phyloP scores from a whole-genome alignment of 2,888 invertebrate genomes.

The Lepidochrysops patricia region DNA sequence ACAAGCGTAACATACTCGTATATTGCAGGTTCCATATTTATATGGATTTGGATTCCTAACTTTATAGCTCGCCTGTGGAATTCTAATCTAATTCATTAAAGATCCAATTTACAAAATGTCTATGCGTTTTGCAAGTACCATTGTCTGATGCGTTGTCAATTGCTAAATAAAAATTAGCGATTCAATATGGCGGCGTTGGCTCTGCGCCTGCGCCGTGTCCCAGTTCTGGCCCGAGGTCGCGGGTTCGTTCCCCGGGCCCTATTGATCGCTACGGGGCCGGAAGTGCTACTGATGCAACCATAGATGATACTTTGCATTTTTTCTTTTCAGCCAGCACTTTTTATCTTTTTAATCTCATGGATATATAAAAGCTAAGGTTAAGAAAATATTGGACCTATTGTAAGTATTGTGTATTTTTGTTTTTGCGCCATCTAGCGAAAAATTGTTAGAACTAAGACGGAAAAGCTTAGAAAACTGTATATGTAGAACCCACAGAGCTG shows the following conservation, averaged over 20 bases:
- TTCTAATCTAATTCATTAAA: too few species aligned
- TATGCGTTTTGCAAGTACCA: slow-evolving; percentile 12
- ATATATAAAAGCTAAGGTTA: not conserved
- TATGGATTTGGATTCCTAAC: too few species aligned
- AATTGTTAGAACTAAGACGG: not conserved
- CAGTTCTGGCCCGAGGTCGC: slow-evolving; percentile 63
- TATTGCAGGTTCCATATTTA: too few species aligned
- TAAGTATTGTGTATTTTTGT: not conserved
- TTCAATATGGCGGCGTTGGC: slow-evolving; percentile 44
- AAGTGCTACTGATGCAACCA: slow-evolving; percentile 60
- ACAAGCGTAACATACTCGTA: too few species aligned
- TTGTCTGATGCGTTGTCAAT: slow-evolving; percentile 22
- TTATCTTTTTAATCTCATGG: not conserved
- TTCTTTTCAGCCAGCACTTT: not conserved
- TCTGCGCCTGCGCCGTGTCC: slow-evolving; percentile 69
- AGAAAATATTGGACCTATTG: not conserved
- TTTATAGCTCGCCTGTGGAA: too few species aligned
- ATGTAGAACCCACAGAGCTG: not conserved
- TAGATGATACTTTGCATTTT: slow-evolving; percentile 34
- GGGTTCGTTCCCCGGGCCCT: slow-evolving; percentile 70
- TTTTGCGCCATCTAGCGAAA: slow-evolving; percentile 1
- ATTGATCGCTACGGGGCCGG: slow-evolving; percentile 70
- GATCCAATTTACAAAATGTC: not conserved
- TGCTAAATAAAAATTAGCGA: slow-evolving; percentile 43
- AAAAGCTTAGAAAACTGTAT: not conserved